phyloP scores from a whole-genome alignment of 2,113 vertebrate genomes.

The Microtus ochrogaster region DNA sequence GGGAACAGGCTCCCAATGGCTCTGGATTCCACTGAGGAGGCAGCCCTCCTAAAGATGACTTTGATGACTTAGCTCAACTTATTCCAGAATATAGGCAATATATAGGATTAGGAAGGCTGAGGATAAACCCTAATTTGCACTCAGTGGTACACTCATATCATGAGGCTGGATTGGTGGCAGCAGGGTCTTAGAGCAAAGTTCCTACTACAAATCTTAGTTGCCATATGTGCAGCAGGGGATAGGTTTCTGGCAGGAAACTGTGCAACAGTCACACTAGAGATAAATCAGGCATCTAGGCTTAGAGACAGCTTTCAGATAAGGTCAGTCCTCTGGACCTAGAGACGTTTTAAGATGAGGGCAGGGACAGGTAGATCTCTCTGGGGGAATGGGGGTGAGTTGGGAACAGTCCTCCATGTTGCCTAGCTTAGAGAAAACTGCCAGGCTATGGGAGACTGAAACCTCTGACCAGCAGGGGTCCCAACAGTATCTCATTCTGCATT shows the following conservation, averaged over 20 bases:
- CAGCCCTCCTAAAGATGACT: neutral
- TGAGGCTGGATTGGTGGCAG: neutral
- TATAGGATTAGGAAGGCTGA: neutral
- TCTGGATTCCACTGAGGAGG: neutral
- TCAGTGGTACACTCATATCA: neutral
- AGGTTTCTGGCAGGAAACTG: neutral
- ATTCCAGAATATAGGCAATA: neutral
- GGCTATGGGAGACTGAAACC: neutral
- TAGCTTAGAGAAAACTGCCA: neutral
- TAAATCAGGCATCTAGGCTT: neutral
- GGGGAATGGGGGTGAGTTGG: neutral
- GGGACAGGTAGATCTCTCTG: neutral
- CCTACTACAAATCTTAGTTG: neutral
- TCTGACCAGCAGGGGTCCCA: neutral
- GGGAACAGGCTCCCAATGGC: neutral
- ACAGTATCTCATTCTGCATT: neutral
- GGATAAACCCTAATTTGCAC: neutral
- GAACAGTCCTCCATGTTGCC: neutral
- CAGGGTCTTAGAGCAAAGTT: neutral
- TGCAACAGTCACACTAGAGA: neutral
- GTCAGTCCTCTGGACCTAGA: neutral
- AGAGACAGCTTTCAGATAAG: neutral
- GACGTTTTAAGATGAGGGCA: neutral
- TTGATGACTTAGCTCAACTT: neutral
- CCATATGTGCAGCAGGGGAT: neutral